These are phyloP conservation scores for Carcinoscorpius rotundicauda DNA, from an alignment of 1,140 invertebrate species.

Conservation along the genomic window DNA sequence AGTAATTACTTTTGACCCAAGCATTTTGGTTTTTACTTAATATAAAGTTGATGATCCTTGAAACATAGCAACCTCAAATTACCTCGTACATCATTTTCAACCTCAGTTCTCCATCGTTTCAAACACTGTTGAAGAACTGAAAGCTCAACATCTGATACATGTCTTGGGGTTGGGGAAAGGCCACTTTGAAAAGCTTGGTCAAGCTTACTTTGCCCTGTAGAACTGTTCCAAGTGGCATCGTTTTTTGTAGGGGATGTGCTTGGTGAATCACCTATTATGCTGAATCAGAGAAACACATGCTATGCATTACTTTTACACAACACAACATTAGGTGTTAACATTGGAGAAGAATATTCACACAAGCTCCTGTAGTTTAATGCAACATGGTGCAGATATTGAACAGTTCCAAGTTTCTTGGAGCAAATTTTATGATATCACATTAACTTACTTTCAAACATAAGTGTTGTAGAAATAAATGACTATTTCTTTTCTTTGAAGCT, in stretches of 20 bases:
- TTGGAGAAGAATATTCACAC: too few species aligned
- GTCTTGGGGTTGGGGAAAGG: slow-evolving; percentile 25
- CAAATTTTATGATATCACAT: too few species aligned
- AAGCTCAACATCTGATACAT: slow-evolving; percentile 30
- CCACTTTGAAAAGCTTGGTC: too few species aligned
- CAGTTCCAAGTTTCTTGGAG: too few species aligned
- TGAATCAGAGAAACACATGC: slow-evolving; percentile 7
- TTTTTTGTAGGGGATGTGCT: slow-evolving; percentile 13
- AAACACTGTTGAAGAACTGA: slow-evolving; percentile 34
- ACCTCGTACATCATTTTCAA: slow-evolving; percentile 36
- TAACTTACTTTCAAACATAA: too few species aligned
- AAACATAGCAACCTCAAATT: neutral
- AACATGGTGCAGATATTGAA: too few species aligned
- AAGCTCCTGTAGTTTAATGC: too few species aligned
- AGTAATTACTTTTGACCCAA: neutral
- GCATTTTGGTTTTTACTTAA: neutral
- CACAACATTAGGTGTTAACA: neutral
- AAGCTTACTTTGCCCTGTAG: too few species aligned
- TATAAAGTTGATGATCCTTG: slow-evolving; percentile 7
- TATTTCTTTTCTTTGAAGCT: too few species aligned
- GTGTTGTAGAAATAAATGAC: too few species aligned
- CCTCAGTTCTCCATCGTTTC: slow-evolving; percentile 35
- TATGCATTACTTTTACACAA: neutral
- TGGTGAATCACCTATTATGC: slow-evolving; percentile 17
- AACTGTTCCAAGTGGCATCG: neutral